phyloP scores from a whole-genome alignment of 2,888 invertebrate species.

The Cetonia aurata region DNA sequence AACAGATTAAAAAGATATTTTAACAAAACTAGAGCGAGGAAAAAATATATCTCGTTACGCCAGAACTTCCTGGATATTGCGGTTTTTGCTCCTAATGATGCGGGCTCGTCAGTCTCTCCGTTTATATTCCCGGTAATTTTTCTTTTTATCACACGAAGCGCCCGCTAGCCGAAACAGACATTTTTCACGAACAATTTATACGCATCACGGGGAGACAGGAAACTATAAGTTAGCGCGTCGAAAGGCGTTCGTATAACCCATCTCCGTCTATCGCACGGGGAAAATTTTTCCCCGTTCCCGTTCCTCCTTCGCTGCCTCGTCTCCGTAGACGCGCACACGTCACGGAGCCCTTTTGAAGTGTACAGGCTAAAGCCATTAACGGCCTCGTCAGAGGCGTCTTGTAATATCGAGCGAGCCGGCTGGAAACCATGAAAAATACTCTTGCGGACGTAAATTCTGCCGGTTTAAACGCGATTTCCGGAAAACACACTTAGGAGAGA shows the following conservation, averaged over 20 bases:
- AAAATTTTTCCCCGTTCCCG: slow-evolving; percentile 13
- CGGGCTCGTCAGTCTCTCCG: neutral
- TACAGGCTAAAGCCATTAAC: slow-evolving; percentile 57
- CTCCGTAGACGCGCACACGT: slow-evolving; percentile 46
- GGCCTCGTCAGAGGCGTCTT: slow-evolving; percentile 59
- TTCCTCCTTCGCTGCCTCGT: neutral
- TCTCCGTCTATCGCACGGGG: slow-evolving; percentile 31
- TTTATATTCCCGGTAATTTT: slow-evolving; percentile 24
- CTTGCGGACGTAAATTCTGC: slow-evolving; percentile 58
- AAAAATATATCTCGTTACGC: too few species aligned
- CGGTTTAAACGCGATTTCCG: slow-evolving; percentile 61
- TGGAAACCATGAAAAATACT: slow-evolving; percentile 62
- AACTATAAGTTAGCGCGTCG: slow-evolving; percentile 49
- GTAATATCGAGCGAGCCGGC: slow-evolving; percentile 60
- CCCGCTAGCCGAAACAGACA: slow-evolving; percentile 31
- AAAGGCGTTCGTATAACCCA: slow-evolving; percentile 43
- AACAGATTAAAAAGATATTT: too few species aligned
- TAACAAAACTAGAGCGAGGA: too few species aligned
- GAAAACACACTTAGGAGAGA: slow-evolving; percentile 48
- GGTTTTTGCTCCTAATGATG: too few species aligned
- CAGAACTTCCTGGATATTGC: too few species aligned
- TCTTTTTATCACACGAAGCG: slow-evolving; percentile 38
- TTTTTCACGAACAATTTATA: slow-evolving; percentile 49
- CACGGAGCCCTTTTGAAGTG: slow-evolving; percentile 45
- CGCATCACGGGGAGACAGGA: slow-evolving; percentile 49